These are phyloP conservation scores for Zeus faber DNA, from an alignment of 2,113 vertebrate genomes.

Conservation along the genomic window DNA sequence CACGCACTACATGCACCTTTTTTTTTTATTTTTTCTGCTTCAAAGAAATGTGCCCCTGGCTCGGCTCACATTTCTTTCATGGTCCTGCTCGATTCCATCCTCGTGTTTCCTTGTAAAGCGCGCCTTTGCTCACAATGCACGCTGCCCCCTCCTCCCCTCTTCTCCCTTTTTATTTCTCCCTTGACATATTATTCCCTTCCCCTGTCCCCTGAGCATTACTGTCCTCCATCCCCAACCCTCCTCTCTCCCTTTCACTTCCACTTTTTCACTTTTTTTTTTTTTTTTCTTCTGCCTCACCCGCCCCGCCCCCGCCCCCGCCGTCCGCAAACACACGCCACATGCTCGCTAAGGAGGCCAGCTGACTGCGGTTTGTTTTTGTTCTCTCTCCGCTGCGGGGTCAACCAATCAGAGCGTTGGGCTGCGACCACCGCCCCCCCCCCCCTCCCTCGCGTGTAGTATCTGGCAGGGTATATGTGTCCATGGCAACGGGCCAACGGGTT, in stretches of 20 bases:
- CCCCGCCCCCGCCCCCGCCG: neutral
- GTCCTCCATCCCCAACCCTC: too few relatives aligned
- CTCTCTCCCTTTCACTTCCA: too few relatives aligned
- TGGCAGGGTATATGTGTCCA: slow-evolving; percentile 55
- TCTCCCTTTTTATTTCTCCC: slow-evolving; percentile 27
- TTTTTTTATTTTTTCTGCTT: too few relatives aligned
- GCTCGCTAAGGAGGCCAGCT: slow-evolving; percentile 62
- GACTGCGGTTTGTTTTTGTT: slow-evolving; percentile 68
- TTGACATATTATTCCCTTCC: slow-evolving; percentile 7
- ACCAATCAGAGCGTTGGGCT: slow-evolving; percentile 49
- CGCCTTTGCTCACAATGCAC: neutral
- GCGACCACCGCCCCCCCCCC: slow-evolving; percentile 55
- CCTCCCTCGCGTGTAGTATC: slow-evolving; percentile 28
- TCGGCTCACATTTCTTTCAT: neutral
- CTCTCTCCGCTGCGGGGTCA: slow-evolving; percentile 14
- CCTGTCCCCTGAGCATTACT: too few relatives aligned
- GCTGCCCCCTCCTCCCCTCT: neutral
- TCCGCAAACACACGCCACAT: slow-evolving; percentile 23
- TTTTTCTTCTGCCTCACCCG: slow-evolving; percentile 13
- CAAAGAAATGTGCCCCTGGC: too few relatives aligned
- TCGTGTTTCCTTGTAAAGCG: slow-evolving; percentile 20
- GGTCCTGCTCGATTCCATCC: too few relatives aligned
- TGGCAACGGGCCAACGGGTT: slow-evolving; percentile 56
- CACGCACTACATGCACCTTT: too few relatives aligned
- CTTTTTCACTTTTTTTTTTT: neutral